A percentile compares a stretch with the other conserved stretches of the same genome.
phyloP scores from a whole-genome alignment of 2,888 invertebrate species.

The Synanthedon vespiformis region DNA sequence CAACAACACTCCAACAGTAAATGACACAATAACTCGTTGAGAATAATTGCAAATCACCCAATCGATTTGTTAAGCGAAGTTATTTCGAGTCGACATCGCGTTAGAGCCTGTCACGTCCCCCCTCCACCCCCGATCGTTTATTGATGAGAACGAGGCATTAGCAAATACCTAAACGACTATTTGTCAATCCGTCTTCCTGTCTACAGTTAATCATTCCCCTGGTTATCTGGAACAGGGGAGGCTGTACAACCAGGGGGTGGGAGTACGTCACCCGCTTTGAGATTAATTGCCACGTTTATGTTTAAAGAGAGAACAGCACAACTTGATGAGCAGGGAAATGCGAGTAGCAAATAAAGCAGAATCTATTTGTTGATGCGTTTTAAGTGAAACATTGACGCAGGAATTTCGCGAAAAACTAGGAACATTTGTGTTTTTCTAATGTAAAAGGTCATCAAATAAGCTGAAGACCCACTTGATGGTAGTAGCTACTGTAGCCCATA shows the following conservation, averaged over 20 bases:
- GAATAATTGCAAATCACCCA: conserved; percentile 9
- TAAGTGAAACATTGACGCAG: conserved; percentile 3
- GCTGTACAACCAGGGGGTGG: conserved; percentile 12
- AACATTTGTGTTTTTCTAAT: not conserved
- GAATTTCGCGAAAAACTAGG: not conserved
- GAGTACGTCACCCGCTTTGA: conserved; percentile 53
- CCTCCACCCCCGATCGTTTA: conserved; percentile 35
- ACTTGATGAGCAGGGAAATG: conserved; percentile 44
- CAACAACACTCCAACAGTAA: no score
- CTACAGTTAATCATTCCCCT: conserved; percentile 64
- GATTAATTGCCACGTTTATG: conserved; percentile 65
- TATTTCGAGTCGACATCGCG: conserved; percentile 18
- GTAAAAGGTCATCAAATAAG: no score
- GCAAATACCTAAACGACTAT: conserved; percentile 68
- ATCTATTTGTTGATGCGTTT: conserved; percentile 4
- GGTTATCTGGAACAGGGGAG: conserved; percentile 33
- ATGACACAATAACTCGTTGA: not conserved
- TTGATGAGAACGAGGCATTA: conserved; percentile 62
- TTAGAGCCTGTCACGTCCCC: conserved; percentile 15
- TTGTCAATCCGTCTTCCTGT: conserved; percentile 69
- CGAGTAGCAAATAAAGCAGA: conserved; percentile 19
- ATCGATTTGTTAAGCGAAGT: conserved; percentile 27
- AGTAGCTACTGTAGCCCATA: not conserved
- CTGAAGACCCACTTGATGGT: no score
- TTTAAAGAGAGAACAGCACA: conserved; percentile 26